A percentile compares a stretch with the other conserved stretches of the same genome.
These are phyloP conservation scores for Ictalurus furcatus DNA, from an alignment of 2,113 vertebrate species.

Conservation along the genomic window DNA sequence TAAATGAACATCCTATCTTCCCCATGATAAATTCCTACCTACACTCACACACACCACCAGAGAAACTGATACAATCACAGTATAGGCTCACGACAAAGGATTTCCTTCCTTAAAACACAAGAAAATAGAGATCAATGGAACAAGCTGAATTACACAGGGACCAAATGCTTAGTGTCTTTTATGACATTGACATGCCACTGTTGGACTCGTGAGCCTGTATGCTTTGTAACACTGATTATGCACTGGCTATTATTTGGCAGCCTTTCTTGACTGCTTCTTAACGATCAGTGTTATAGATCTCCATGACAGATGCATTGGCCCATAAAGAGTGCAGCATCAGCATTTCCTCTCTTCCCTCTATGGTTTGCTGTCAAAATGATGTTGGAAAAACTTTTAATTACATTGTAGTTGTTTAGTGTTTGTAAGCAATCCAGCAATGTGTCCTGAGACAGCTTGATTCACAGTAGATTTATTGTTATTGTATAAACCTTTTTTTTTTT, in stretches of 20 bases:
- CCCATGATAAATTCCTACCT: not conserved
- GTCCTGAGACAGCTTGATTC: not conserved
- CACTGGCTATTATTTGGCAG: constrained; percentile 1
- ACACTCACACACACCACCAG: not conserved
- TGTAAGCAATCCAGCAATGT: not conserved
- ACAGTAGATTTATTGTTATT: not conserved
- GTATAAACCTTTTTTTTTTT: not conserved
- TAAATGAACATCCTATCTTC: not conserved
- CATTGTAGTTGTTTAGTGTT: constrained; percentile 8
- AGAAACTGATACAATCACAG: constrained; percentile 21
- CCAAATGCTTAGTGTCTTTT: constrained; percentile 26
- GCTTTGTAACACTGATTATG: constrained; percentile 5
- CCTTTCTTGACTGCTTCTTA: constrained; percentile 50
- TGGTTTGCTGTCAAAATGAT: constrained; percentile 1
- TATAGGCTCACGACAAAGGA: not conserved
- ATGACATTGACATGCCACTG: constrained; percentile 1
- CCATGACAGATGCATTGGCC: constrained; percentile 46
- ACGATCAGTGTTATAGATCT: constrained; percentile 43
- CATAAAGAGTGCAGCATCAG: constrained; percentile 45
- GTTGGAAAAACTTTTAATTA: constrained; percentile 14
- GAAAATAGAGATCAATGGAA: constrained; percentile 14
- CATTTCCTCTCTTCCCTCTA: constrained; percentile 22
- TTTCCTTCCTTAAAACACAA: constrained; percentile 3
- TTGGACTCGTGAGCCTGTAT: constrained; percentile 3
- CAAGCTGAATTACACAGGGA: constrained; percentile 23